Conservation (phyloP, 2,113 vertebrate genomes). For the Lophochroa leadbeateri region DNA sequence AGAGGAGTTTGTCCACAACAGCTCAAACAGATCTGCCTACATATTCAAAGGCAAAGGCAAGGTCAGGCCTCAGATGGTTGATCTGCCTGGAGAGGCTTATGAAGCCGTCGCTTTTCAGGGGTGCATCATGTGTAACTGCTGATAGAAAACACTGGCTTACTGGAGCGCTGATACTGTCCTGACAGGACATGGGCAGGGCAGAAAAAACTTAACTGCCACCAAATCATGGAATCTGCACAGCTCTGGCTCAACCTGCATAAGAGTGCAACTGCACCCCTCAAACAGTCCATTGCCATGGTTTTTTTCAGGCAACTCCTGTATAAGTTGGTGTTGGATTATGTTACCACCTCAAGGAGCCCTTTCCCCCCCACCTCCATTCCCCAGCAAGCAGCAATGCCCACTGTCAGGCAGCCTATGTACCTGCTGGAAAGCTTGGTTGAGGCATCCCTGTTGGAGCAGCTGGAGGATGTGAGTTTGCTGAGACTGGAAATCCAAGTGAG, state of each 20-base stretch:
- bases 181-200: neutral
- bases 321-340: neutral
- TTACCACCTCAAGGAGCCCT: neutral
- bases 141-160: neutral
- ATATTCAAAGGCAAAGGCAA: neutral
- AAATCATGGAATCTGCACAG: neutral
- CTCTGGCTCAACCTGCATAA: neutral
- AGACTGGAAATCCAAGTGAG: constrained; percentile 93
- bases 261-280: neutral
- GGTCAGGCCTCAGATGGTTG: neutral
- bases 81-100: neutral
- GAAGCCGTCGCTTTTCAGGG: neutral
- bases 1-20: neutral
- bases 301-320: neutral
- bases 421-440: constrained; percentile 99
- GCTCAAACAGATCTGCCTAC: neutral
- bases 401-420: constrained; percentile 58
- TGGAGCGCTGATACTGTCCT: neutral
- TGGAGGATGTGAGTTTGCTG: constrained; percentile 94
- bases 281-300: neutral
- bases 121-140: accelerated
- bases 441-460: constrained; percentile 94
- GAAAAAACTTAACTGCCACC: neutral
- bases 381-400: too few relatives aligned
- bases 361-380: neutral